Percentiles rank a stretch among this genome's conserved stretches.
Conservation (phyloP, 2,888 invertebrate species). For the Idaea dimidiata region DNA sequence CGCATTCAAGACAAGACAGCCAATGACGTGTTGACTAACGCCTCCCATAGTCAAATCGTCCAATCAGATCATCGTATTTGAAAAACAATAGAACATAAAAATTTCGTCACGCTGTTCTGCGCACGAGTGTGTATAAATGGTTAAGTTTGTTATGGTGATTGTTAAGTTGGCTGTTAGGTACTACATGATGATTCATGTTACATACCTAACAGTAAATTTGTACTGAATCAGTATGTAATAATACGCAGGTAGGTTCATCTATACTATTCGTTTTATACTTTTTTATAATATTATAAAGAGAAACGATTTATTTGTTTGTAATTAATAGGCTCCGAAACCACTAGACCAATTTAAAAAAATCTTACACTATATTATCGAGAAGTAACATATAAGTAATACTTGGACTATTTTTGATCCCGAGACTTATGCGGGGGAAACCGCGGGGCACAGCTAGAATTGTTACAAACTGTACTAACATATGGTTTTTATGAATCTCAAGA, state of each 20-base stretch:
- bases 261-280: no score
- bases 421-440: no score
- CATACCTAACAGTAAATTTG: background rate
- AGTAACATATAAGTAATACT: no score
- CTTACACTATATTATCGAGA: no score
- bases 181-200: background rate
- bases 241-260: background rate
- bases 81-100: slow-evolving; percentile 80
- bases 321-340: no score
- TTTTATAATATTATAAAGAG: no score
- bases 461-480: no score
- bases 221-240: background rate
- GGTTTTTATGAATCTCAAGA: no score
- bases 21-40: slow-evolving; percentile 52
- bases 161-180: background rate
- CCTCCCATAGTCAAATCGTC: slow-evolving; percentile 58
- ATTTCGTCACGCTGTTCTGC: slow-evolving; percentile 68
- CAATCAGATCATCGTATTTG: slow-evolving; percentile 64
- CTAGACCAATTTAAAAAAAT: no score
- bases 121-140: slow-evolving; percentile 44
- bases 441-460: no score
- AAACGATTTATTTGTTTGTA: no score
- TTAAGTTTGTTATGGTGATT: background rate
- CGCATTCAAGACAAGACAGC: slow-evolving; percentile 62
- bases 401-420: no score